These are phyloP conservation scores for Xiphophorus couchianus DNA, from an alignment of 2,113 vertebrate species.

Conservation along the genomic window DNA sequence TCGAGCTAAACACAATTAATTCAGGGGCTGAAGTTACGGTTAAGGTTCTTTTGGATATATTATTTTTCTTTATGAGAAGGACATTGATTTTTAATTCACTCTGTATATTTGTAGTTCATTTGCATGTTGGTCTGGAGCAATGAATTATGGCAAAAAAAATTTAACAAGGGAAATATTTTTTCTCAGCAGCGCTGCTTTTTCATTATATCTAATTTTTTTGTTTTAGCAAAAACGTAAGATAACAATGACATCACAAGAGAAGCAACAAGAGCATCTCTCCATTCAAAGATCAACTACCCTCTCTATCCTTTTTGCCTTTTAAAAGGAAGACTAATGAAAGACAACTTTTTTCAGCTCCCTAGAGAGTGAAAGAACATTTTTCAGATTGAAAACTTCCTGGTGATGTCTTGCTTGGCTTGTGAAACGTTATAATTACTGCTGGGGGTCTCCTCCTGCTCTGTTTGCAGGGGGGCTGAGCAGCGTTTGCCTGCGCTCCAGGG, in stretches of 20 bases:
- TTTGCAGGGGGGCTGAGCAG: conserved; percentile 75
- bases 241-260: conserved; percentile 31
- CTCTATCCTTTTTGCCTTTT: conserved; percentile 11
- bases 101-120: no score
- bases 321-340: conserved; percentile 68
- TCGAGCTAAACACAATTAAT: no score
- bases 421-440: conserved; percentile 84
- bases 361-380: conserved; percentile 65
- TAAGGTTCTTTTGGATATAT: no score
- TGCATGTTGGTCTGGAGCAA: not conserved
- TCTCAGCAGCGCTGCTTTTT: not conserved
- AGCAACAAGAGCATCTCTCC: conserved; percentile 61
- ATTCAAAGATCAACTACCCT: conserved; percentile 32
- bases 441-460: conserved; percentile 76
- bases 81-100: no score
- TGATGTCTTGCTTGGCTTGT: conserved; percentile 80
- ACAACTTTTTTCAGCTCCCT: conserved; percentile 67
- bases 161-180: not conserved
- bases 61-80: no score
- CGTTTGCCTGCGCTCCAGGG: conserved; percentile 71
- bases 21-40: no score
- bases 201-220: not conserved
- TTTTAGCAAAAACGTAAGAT: conserved; percentile 33
- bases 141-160: not conserved
- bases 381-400: conserved; percentile 81